A percentile compares a stretch with the other conserved stretches of the same genome.
phyloP scores from a whole-genome alignment of 2,888 invertebrate species.

The Tetramorium bicarinatum region DNA sequence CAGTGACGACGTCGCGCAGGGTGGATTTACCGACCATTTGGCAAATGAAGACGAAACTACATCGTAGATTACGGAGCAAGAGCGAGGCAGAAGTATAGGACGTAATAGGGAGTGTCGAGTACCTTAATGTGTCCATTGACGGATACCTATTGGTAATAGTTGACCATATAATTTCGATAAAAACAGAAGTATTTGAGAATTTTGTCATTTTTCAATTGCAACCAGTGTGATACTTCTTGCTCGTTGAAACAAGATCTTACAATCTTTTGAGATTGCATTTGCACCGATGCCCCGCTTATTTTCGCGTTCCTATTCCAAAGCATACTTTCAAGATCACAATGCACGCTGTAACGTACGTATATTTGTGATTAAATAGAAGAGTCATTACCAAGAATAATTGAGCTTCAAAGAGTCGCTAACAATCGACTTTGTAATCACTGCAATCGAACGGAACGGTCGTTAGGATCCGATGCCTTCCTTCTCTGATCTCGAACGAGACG shows the following conservation, averaged over 20 bases:
- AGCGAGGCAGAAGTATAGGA: neutral
- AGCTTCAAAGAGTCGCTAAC: slow-evolving; percentile 63
- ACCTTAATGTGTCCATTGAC: slow-evolving; percentile 28
- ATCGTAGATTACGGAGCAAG: slow-evolving; percentile 74
- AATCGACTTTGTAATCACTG: slow-evolving; percentile 73
- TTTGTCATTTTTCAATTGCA: neutral
- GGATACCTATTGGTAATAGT: neutral
- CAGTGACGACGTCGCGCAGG: slow-evolving; percentile 63
- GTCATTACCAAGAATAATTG: slow-evolving; percentile 54
- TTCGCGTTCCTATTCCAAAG: slow-evolving; percentile 13
- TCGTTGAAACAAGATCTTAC: neutral
- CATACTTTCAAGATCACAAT: neutral
- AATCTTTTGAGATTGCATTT: neutral
- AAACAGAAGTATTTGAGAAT: neutral
- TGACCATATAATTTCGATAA: slow-evolving; percentile 4
- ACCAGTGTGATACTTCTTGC: neutral
- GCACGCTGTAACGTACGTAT: slow-evolving; percentile 1
- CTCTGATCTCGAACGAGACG: slow-evolving; percentile 68
- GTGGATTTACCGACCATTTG: slow-evolving; percentile 81
- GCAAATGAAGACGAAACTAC: slow-evolving; percentile 81
- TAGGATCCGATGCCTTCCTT: slow-evolving; percentile 44
- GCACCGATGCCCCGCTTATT: neutral
- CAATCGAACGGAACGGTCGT: slow-evolving; percentile 51
- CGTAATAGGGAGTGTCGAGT: slow-evolving; percentile 63
- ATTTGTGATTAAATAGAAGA: slow-evolving; percentile 44